Evolutionary conservation across 2,888 invertebrate species (phyloP).

Genomic region (Andricus quercusramuli): DNA sequence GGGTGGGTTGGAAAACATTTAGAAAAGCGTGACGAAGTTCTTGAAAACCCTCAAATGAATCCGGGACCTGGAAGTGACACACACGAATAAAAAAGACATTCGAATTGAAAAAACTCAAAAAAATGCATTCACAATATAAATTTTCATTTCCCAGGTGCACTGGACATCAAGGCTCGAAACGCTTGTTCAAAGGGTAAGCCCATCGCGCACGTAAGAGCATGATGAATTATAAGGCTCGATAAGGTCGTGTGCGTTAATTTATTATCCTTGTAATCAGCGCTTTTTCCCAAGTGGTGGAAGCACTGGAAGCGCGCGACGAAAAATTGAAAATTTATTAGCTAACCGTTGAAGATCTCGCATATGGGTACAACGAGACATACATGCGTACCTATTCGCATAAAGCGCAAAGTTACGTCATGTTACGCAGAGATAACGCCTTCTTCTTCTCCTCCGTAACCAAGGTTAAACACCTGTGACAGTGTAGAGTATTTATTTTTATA

Average conservation of each 20-base stretch:
- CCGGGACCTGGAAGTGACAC: no score
- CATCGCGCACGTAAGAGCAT: slow-evolving; percentile 75
- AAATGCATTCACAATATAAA: no score
- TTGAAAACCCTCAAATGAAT: no score
- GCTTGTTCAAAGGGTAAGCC: slow-evolving; percentile 65
- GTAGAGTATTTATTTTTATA: slow-evolving; percentile 21
- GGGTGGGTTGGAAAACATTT: no score
- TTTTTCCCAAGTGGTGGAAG: slow-evolving; percentile 44
- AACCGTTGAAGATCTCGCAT: slow-evolving; percentile 21
- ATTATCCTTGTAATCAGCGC: slow-evolving; percentile 73
- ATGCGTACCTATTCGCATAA: slow-evolving; percentile 19
- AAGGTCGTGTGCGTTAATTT: slow-evolving; percentile 76
- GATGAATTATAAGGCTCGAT: slow-evolving; percentile 77
- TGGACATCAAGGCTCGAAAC: slow-evolving; percentile 34
- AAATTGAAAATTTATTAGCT: slow-evolving; percentile 38
- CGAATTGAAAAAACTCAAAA: no score
- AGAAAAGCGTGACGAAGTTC: no score
- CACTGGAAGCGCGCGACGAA: slow-evolving; percentile 16
- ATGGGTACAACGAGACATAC: background rate
- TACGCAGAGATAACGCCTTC: background rate
- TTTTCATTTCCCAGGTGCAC: background rate
- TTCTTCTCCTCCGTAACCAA: slow-evolving; percentile 55
- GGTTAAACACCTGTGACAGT: slow-evolving; percentile 64
- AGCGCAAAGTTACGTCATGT: slow-evolving; percentile 23
- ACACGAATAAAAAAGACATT: background rate